Evolutionary conservation across 2,888 invertebrate species (phyloP).

Genomic region (Heliothis peltigera): DNA sequence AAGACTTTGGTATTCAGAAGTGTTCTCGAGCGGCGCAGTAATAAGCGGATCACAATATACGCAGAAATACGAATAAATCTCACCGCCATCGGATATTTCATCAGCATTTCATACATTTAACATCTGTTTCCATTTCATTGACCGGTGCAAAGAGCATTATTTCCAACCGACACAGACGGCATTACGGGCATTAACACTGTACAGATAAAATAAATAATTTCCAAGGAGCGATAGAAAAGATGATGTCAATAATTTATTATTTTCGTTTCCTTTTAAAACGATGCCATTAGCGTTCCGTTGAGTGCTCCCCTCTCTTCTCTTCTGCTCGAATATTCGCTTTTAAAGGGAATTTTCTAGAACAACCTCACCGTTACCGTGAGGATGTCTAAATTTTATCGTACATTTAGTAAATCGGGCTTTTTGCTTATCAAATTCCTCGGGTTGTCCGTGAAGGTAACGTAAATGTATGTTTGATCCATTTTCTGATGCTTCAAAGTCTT

Average conservation of each 20-base stretch:
- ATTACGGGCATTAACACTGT: constrained; percentile 54
- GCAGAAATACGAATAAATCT: constrained; percentile 59
- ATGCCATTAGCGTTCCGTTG: constrained; percentile 81
- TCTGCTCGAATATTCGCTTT: constrained; percentile 76
- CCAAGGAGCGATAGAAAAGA: constrained; percentile 75
- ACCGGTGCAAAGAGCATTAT: constrained; percentile 77
- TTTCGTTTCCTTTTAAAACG: constrained; percentile 84
- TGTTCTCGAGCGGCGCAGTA: constrained; percentile 17
- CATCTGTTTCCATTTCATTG: constrained; percentile 80
- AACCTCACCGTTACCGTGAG: constrained; percentile 70
- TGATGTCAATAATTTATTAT: constrained; percentile 87
- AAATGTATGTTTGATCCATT: constrained; percentile 68
- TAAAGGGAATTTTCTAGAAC: constrained; percentile 76
- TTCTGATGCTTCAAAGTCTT: constrained; percentile 60
- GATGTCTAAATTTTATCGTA: constrained; percentile 77
- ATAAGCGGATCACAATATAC: constrained; percentile 51
- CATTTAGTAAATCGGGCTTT: constrained; percentile 74
- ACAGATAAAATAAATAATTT: constrained; percentile 79
- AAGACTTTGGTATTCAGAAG: background rate
- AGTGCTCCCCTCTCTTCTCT: constrained; percentile 75
- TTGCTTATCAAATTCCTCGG: constrained; percentile 73
- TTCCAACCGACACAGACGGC: constrained; percentile 62
- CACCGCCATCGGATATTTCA: constrained; percentile 66
- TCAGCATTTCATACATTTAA: constrained; percentile 75
- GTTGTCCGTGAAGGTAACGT: constrained; percentile 51